phyloP scores from a whole-genome alignment of 2,113 vertebrate genomes.

The Rhinolophus ferrumequinum region DNA sequence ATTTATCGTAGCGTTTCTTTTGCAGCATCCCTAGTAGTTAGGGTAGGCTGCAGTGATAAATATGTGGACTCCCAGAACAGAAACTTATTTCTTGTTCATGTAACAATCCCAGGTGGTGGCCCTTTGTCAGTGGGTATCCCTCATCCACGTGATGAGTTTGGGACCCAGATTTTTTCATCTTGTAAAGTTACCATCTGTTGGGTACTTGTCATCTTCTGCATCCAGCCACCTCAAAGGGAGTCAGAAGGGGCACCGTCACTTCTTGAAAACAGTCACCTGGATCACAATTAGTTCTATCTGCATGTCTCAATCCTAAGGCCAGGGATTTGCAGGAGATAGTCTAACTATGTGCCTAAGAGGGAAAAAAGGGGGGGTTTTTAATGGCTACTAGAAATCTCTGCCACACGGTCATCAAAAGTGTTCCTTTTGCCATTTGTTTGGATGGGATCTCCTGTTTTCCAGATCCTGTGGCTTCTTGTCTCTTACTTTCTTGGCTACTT shows the following conservation, averaged over 20 bases:
- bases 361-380: background rate
- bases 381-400: background rate
- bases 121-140: background rate
- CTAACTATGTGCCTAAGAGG: background rate
- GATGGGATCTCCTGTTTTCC: background rate
- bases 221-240: accelerated
- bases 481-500: background rate
- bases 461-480: background rate
- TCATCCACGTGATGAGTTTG: background rate
- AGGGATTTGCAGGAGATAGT: background rate
- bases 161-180: background rate
- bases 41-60: background rate
- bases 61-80: background rate
- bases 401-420: background rate
- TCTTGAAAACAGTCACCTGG: background rate
- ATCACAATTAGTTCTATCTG: background rate
- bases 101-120: background rate
- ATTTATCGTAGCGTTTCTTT: background rate
- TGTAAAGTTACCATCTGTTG: background rate
- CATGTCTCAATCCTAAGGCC: background rate
- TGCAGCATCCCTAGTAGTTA: background rate
- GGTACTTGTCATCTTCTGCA: background rate
- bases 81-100: background rate
- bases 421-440: background rate
- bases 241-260: background rate